These are phyloP conservation scores for Tachina fera DNA, from an alignment of 2,888 invertebrate genomes.

Conservation along the genomic window DNA sequence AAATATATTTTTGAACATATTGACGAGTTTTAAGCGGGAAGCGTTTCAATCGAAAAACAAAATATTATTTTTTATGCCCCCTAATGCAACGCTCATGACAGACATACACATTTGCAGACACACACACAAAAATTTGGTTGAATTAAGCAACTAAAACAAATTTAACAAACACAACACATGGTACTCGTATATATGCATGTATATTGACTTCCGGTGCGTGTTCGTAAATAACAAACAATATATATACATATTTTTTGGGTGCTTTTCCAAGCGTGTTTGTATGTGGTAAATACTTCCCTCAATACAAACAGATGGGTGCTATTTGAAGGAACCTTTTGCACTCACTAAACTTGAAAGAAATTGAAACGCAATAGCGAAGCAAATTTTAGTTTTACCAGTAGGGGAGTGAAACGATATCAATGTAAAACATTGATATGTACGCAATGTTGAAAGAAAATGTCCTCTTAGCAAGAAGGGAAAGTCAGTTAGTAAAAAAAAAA, in stretches of 20 bases:
- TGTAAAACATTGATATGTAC: conserved; percentile 38
- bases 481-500: conserved; percentile 35
- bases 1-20: no score
- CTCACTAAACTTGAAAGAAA: conserved; percentile 42
- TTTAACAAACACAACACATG: conserved; percentile 77
- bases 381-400: not conserved
- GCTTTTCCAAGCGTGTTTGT: conserved; percentile 20
- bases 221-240: conserved; percentile 42
- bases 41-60: no score
- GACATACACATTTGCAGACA: conserved; percentile 30
- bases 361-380: conserved; percentile 30
- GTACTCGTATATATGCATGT: conserved; percentile 79
- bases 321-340: conserved; percentile 55
- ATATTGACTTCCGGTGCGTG: conserved; percentile 79
- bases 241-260: conserved; percentile 1
- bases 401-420: conserved; percentile 25
- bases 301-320: conserved; percentile 64
- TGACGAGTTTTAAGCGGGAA: no score
- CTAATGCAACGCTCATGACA: no score
- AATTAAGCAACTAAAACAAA: conserved; percentile 66
- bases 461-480: conserved; percentile 3
- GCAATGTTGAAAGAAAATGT: conserved; percentile 22
- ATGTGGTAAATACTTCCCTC: not conserved
- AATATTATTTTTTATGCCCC: no score
- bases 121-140: conserved; percentile 64